Conservation (phyloP, 2,113 vertebrate genomes). For the Dermatemys mawii region DNA sequence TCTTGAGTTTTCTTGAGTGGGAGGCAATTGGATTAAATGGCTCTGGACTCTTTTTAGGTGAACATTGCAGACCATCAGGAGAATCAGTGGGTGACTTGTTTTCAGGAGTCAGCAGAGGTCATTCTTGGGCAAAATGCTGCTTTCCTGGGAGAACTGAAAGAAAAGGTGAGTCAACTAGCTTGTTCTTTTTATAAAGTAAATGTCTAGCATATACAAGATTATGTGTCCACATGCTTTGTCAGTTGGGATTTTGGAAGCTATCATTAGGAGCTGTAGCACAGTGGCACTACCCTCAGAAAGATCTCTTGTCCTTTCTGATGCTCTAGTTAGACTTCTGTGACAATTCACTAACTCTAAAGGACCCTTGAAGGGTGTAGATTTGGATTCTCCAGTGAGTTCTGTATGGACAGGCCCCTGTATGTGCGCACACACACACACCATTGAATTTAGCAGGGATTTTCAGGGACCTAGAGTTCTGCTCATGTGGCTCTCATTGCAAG, state of each 20-base stretch:
- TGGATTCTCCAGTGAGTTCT: not conserved
- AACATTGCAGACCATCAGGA: slow-evolving; percentile 93
- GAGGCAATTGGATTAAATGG: not conserved
- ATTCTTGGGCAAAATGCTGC: slow-evolving; percentile 91
- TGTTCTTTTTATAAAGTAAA: not conserved
- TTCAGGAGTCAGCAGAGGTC: slow-evolving; percentile 93
- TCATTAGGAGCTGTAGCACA: not conserved
- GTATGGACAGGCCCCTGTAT: not conserved
- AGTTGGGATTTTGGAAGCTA: not conserved
- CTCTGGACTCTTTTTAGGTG: slow-evolving; percentile 73
- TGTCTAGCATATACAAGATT: not conserved
- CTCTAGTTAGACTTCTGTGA: not conserved
- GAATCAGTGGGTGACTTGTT: slow-evolving; percentile 98
- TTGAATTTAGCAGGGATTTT: not conserved
- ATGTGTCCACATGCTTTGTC: not conserved
- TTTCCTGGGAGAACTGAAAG: slow-evolving; percentile 93
- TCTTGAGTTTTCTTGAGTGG: not conserved
- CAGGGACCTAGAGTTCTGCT: not conserved
- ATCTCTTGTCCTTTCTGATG: not conserved
- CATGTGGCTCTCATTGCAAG: not conserved
- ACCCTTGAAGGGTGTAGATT: not conserved
- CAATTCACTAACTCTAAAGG: not conserved
- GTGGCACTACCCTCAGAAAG: not conserved
- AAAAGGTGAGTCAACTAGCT: slow-evolving; percentile 83
- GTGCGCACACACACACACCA: accelerated